phyloP scores from a whole-genome alignment of 2,113 vertebrate genomes.

The Platysteira castanea region DNA sequence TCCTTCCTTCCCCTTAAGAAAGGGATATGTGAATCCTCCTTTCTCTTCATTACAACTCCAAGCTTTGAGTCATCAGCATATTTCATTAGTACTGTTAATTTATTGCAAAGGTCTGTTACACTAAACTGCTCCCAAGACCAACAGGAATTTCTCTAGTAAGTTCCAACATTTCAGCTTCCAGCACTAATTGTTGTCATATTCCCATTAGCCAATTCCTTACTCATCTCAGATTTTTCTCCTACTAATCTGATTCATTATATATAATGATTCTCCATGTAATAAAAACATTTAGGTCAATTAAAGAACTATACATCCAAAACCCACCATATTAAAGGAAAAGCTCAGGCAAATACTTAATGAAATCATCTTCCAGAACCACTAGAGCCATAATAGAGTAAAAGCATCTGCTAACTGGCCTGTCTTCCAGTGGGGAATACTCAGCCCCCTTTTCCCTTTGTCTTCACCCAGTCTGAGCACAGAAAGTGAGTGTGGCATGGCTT shows the following conservation, averaged over 20 bases:
- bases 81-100: neutral
- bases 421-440: neutral
- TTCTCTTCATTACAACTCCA: neutral
- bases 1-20: neutral
- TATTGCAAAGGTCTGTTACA: neutral
- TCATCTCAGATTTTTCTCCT: neutral
- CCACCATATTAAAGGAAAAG: neutral
- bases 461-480: neutral
- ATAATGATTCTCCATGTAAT: neutral
- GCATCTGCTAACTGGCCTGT: neutral
- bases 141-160: neutral
- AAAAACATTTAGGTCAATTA: neutral
- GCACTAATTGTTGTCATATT: neutral
- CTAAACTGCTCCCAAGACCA: neutral
- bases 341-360: neutral
- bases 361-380: neutral
- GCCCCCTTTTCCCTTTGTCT: neutral
- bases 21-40: neutral
- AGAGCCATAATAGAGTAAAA: neutral
- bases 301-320: neutral
- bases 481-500: neutral
- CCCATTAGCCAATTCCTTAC: conserved; percentile 8
- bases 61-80: neutral
- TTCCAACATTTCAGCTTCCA: neutral
- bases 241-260: neutral